Evolutionary conservation across 2,113 vertebrate genomes (phyloP).

Genomic region (Tachysurus vachellii): DNA sequence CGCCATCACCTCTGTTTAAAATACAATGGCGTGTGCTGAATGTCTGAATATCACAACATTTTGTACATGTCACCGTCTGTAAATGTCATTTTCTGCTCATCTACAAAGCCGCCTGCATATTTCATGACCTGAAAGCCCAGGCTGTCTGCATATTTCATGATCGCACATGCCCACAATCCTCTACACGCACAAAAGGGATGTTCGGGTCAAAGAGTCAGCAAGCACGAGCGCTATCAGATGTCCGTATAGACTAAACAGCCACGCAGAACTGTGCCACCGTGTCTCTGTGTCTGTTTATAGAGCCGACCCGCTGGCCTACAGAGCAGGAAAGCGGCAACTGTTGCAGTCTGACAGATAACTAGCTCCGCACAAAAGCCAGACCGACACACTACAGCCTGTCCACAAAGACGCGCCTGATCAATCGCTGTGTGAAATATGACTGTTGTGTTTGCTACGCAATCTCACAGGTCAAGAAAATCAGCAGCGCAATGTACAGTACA

Average conservation of each 20-base stretch:
- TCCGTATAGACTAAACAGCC: constrained; percentile 35
- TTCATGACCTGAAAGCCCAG: constrained; percentile 1
- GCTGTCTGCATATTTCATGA: constrained; percentile 35
- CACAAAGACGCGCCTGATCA: constrained; percentile 16
- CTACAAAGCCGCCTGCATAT: constrained; percentile 10
- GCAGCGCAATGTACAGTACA: background rate
- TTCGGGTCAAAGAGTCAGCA: constrained; percentile 24
- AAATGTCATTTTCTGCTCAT: background rate
- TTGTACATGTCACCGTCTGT: background rate
- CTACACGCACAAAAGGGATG: constrained; percentile 13
- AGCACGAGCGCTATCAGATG: constrained; percentile 29
- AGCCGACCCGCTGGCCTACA: background rate
- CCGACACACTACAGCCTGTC: constrained; percentile 5
- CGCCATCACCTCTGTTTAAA: background rate
- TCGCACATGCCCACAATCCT: constrained; percentile 15
- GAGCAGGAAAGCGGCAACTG: constrained; percentile 26
- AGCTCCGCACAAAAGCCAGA: constrained; percentile 19
- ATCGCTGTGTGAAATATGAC: constrained; percentile 12
- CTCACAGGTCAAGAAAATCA: constrained; percentile 8
- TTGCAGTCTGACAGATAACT: constrained; percentile 26
- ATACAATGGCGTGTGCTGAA: background rate
- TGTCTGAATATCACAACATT: background rate
- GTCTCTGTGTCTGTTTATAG: constrained; percentile 29
- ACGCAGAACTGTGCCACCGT: constrained; percentile 2
- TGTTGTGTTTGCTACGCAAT: constrained; percentile 15